Base-by-base conservation (phyloP, 2,113 vertebrate genomes). In the Nipponia nippon region DNA sequence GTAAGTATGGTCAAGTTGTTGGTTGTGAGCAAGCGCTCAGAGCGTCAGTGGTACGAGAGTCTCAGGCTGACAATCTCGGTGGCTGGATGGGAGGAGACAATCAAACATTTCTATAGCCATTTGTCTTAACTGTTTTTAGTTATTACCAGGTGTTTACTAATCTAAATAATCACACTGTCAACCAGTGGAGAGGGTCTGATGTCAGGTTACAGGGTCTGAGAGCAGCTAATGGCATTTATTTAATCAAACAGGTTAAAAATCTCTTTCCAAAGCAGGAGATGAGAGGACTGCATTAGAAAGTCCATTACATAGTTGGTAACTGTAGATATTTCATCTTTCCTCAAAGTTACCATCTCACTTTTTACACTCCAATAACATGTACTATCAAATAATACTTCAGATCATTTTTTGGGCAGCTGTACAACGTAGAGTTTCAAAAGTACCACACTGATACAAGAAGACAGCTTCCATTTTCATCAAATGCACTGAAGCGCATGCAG, bases 11-110 rank as follows among this genome's bases (percentile, higher is more conserved):
- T n/a, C n/a, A 78, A 76, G 42, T 0, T 52, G 53, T 1, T 23
- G 30, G 17, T 30, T 52, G 62, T 19, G 44, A 79, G 42, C 2
- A 3, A 82, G 34, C 1, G 3, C 50, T 76, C 53, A 10, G 32
- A 38, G 20, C 1, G 1, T 16, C 13, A n/a, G 6, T 26, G 47
- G 15, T 30, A 52, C 0, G 1, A 50, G 30, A 36, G 32, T 6
- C 70, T 76, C 78, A 25, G 44, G 40, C 16, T 32, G 77, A 40
- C 20, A 7, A 18, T 22, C 53, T 66, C 46, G 26, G 56, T 19
- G 25, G 25, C 55, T 47, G 23, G 42, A 27, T 63, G 46, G 62
- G 38, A 67, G 38, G 21, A 80, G 42, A 77, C 22, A 72, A 50
- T 30, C 32, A 44, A 66, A 85, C 26, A 44, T 10, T 49, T 9